Base-by-base conservation (phyloP, 2,797 vertebrate genomes). In the Mastacembelus armatus region DNA sequence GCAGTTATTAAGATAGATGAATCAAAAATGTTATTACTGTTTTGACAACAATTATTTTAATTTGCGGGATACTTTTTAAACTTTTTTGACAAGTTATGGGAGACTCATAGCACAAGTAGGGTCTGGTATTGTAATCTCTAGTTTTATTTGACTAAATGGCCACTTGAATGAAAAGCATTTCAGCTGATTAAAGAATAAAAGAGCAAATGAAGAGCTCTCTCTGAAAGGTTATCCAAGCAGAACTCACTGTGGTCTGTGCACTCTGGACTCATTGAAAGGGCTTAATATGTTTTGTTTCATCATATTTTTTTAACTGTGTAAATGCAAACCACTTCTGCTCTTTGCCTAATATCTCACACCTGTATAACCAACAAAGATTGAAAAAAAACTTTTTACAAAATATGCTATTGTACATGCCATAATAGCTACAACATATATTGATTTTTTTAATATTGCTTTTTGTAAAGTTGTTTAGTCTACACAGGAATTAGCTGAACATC, bases 141-240 rank as follows among this genome's bases (percentile, higher is more conserved):
- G 56, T 74, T 72, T 56, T 50, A 77, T 77, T 75, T 75, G 66
- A 83, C 74, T 71, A 83, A 86, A 76, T 71, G 56, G 69, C 74
- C 79, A 80, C 81, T 85, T 80, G 58, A 86, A 86, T 77, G 43
- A 79, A 82, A 83, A 80, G 65, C 61, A 50, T 75, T 80, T 81
- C 51, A 62, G 60, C 19, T 83, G 51, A 76, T 82, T 77, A 77
- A 86, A 78, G 49, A 70, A 82, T 64, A 71, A 78, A 75, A 76
- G 68, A 83, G 77, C 50, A 71, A 77, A 77, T 76, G 64, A 80
- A 83, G 82, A 70, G 82, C 79, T 64, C 80, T 78, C 58, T 58
- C 54, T 66, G 33, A 80, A 81, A 77, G 78, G 84, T 77, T 80
- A 85, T 62, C 49, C 42, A 82, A 81, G 66, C 79, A 82, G 26